phyloP scores from a whole-genome alignment of 2,888 invertebrate species.

The Acanthosepion esculentum region DNA sequence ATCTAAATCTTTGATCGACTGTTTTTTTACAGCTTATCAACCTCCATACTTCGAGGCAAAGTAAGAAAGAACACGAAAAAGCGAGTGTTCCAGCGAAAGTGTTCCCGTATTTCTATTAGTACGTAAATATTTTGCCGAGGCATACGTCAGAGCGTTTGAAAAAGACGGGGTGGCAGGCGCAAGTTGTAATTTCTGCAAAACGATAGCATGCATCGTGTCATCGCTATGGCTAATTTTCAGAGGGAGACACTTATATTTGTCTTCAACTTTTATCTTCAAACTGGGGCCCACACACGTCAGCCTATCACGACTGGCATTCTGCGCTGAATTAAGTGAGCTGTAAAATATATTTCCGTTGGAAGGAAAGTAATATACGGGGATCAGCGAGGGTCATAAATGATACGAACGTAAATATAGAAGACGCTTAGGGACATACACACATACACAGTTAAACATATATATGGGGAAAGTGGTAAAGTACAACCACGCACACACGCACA shows the following conservation, averaged over 20 bases:
- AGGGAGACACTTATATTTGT: background rate
- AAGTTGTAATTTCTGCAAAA: background rate
- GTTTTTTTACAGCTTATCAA: no score
- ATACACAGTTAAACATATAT: background rate
- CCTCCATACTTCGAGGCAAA: no score
- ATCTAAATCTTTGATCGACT: no score
- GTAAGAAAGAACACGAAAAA: no score
- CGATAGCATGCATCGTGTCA: background rate
- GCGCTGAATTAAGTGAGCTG: background rate
- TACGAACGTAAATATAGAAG: background rate
- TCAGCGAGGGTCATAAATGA: background rate
- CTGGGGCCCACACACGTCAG: background rate
- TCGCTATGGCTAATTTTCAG: background rate
- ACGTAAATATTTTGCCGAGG: no score
- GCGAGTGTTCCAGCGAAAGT: no score
- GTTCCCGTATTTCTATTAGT: no score
- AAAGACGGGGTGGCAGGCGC: background rate
- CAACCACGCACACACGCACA: background rate
- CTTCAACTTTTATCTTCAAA: background rate
- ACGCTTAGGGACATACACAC: background rate
- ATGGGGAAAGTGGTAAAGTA: no score
- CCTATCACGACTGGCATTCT: background rate
- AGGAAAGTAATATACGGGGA: background rate
- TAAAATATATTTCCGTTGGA: background rate
- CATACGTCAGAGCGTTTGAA: no score